Evolutionary conservation across 2,797 vertebrate genomes (phyloP).

Genomic region (Hoplostethus mediterraneus): DNA sequence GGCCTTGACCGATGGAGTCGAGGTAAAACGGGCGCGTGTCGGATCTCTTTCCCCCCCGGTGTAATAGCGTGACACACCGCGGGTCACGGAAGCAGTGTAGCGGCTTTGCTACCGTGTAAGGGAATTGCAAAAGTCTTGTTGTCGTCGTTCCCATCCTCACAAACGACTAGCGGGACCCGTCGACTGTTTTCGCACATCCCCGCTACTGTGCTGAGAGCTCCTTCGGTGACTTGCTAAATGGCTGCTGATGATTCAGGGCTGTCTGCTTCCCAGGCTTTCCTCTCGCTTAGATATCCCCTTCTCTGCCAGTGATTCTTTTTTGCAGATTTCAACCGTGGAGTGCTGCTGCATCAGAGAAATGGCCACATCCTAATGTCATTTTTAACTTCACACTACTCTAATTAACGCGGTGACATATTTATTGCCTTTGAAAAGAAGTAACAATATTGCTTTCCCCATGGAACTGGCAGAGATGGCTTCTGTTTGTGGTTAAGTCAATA

Average conservation of each 20-base stretch:
- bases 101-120: conserved; percentile 6
- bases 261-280: conserved; percentile 44
- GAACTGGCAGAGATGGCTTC: conserved; percentile 6
- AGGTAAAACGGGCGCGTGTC: conserved; percentile 37
- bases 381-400: background rate
- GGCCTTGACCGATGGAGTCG: background rate
- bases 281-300: conserved; percentile 25
- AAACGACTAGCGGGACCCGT: no score
- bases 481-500: conserved; percentile 36
- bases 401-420: conserved; percentile 9
- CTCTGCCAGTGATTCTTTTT: background rate
- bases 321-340: conserved; percentile 23
- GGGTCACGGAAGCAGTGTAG: conserved; percentile 38
- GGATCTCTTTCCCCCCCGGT: conserved; percentile 26
- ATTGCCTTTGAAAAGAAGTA: conserved; percentile 19
- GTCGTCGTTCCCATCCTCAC: no score
- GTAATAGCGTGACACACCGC: conserved; percentile 31
- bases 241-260: conserved; percentile 53
- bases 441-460: conserved; percentile 2
- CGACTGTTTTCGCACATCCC: no score
- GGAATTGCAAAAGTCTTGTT: no score
- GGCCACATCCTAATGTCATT: no score
- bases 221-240: conserved; percentile 41
- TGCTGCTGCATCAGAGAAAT: conserved; percentile 25
- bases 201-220: conserved; percentile 50